Percentiles rank a stretch among this genome's conserved stretches.
phyloP scores from a whole-genome alignment of 2,113 vertebrate genomes.

The Tachysurus vachellii region DNA sequence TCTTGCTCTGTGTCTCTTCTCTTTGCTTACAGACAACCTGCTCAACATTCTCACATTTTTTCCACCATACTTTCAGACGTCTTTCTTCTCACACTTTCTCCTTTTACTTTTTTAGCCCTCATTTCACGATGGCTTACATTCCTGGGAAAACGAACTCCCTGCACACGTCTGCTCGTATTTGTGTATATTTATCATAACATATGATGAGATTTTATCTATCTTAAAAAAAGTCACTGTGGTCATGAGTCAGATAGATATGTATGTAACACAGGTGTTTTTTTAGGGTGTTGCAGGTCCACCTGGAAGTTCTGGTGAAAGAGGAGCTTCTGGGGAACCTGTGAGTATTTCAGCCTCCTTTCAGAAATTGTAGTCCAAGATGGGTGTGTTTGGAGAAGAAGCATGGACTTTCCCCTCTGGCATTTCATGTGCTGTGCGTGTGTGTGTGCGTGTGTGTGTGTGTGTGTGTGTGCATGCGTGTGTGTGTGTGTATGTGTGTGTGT shows the following conservation, averaged over 20 bases:
- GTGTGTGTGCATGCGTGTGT: constrained; percentile 15
- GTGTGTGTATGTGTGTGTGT: constrained; percentile 6
- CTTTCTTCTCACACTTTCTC: background rate
- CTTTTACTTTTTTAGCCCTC: background rate
- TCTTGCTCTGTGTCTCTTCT: background rate
- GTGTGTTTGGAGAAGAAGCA: background rate
- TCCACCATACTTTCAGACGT: background rate
- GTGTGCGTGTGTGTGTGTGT: background rate
- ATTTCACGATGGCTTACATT: background rate
- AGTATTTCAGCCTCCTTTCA: background rate
- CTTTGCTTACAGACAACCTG: background rate
- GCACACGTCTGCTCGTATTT: background rate
- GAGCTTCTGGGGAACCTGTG: constrained; percentile 38
- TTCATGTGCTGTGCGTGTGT: background rate
- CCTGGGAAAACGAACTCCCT: no score
- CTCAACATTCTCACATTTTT: background rate
- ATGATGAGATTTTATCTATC: background rate
- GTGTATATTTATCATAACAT: background rate
- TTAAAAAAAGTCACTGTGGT: background rate
- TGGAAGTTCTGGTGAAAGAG: constrained; percentile 36
- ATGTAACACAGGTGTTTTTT: background rate
- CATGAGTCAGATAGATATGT: background rate
- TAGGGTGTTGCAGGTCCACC: constrained; percentile 38
- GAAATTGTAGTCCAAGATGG: background rate
- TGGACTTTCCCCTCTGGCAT: background rate